Evolutionary conservation across 2,888 invertebrate species (phyloP).

Genomic region (Phengaris arion): DNA sequence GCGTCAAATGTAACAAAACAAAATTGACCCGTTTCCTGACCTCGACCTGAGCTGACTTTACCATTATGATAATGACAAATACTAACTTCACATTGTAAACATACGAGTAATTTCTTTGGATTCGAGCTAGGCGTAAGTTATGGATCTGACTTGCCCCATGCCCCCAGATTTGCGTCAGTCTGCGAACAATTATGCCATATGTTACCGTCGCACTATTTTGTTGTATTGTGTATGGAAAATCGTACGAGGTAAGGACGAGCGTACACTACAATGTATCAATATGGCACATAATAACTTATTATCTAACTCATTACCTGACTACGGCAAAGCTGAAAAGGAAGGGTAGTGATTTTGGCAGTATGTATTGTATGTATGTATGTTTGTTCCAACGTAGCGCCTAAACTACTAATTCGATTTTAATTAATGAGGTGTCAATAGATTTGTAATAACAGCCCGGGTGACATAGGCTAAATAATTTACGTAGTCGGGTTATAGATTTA

Average conservation of each 20-base stretch:
- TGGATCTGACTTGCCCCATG: slow-evolving; percentile 66
- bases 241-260: slow-evolving; percentile 36
- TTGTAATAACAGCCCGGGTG: too few species aligned
- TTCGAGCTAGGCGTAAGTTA: slow-evolving; percentile 49
- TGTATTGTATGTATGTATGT: too few species aligned
- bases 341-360: too few species aligned
- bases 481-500: too few species aligned
- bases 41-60: slow-evolving; percentile 52
- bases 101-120: slow-evolving; percentile 36
- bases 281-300: not conserved
- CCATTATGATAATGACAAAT: slow-evolving; percentile 38
- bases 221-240: slow-evolving; percentile 43
- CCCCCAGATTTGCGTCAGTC: slow-evolving; percentile 68
- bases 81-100: slow-evolving; percentile 31
- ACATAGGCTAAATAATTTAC: too few species aligned
- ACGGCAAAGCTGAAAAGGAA: too few species aligned
- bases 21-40: slow-evolving; percentile 60
- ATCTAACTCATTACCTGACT: too few species aligned
- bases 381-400: too few species aligned
- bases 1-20: slow-evolving; percentile 61
- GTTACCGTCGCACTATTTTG: slow-evolving; percentile 53
- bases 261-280: slow-evolving; percentile 13
- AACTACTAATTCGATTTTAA: too few species aligned
- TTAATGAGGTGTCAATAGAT: too few species aligned
- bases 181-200: slow-evolving; percentile 67